Conservation (phyloP, 2,888 invertebrate genomes). For the Mystacides longicornis region DNA sequence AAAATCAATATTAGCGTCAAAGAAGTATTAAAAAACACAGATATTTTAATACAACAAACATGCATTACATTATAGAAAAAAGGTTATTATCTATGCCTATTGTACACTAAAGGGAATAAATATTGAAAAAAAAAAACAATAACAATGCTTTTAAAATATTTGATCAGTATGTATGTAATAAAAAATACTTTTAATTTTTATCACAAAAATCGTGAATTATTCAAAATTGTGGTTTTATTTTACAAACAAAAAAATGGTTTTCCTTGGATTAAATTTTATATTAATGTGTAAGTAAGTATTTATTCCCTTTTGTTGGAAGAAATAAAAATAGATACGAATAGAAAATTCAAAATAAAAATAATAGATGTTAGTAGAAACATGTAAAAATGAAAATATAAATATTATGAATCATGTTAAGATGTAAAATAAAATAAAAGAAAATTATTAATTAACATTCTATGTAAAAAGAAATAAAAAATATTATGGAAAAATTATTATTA, state of each 20-base stretch:
- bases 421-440: conserved; percentile 8
- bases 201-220: background rate
- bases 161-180: background rate
- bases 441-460: conserved; percentile 10
- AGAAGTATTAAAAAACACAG: background rate
- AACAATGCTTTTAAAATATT: no score
- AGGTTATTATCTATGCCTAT: conserved; percentile 29
- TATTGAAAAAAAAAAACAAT: conserved; percentile 15
- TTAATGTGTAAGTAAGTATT: conserved; percentile 5
- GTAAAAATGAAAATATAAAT: background rate
- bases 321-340: conserved; percentile 3
- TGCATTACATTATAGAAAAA: conserved; percentile 4
- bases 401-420: conserved; percentile 3
- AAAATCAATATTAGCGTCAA: background rate
- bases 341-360: background rate
- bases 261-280: background rate
- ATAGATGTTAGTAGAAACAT: background rate
- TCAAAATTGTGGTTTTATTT: background rate
- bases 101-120: conserved; percentile 51
- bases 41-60: background rate
- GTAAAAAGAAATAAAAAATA: conserved; percentile 21
- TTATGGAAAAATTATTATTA: no score
- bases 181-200: background rate
- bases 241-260: background rate
- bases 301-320: conserved; percentile 17